phyloP scores from a whole-genome alignment of 2,113 vertebrate species.

The Hystrix cristata region DNA sequence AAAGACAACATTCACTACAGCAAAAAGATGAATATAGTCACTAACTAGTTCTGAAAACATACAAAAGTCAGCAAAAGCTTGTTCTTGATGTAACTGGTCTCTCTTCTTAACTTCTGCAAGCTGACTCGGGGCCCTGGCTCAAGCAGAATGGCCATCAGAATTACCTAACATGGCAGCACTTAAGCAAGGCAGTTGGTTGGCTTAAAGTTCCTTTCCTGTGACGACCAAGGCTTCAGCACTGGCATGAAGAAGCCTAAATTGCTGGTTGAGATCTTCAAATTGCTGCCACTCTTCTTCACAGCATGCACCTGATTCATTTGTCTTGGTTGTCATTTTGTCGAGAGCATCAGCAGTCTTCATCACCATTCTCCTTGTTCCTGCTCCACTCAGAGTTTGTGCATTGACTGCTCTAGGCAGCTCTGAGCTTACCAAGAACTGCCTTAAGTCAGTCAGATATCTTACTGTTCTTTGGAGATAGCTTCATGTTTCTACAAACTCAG shows the following conservation, averaged over 20 bases:
- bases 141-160: not conserved
- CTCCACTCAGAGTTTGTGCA: conserved; percentile 98
- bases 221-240: not conserved
- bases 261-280: not conserved
- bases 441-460: conserved; percentile 95
- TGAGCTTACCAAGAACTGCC: conserved; percentile 97
- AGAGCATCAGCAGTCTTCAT: conserved; percentile 99
- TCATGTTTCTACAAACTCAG: not conserved
- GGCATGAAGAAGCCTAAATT: not conserved
- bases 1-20: not conserved
- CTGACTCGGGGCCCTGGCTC: not conserved
- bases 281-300: not conserved
- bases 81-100: not conserved
- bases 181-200: not conserved
- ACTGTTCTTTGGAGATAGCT: conserved; percentile 98
- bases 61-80: not conserved
- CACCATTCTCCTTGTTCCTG: conserved; percentile 98
- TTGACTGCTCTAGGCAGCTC: conserved; percentile 99
- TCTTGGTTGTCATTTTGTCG: conserved; percentile 99
- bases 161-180: not conserved
- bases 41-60: not conserved
- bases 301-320: conserved; percentile 98
- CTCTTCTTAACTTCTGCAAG: not conserved
- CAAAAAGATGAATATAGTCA: not conserved
- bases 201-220: not conserved